Evolutionary conservation across 2,113 vertebrate species (phyloP), one percentile per base, ranked within the genome.

Genomic region (Hemiscyllium ocellatum): DNA sequence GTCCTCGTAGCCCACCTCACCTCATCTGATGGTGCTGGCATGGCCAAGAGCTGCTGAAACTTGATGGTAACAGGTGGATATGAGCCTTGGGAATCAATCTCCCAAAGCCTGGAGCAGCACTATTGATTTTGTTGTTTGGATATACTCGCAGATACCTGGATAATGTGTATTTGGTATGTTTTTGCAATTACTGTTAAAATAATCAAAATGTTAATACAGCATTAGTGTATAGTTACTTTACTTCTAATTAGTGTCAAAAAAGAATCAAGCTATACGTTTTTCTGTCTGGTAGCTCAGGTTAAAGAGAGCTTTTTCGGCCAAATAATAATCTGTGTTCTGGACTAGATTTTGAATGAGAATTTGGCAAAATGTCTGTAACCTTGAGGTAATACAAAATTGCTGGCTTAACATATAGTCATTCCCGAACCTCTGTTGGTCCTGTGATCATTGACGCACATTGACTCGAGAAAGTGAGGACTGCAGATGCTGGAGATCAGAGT

Each of bases 51-150:
- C 61, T 91, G 89, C 66, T 91, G 89, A 91, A 72, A 69, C 68
- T 52, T 72, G 68, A 95, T 50, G 69, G 68, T 50, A 95, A 26
- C 94, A 94, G 42, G 66, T 72, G 94, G 69, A 50, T 70, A 42
- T 70, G 93, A 70, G 68, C 94, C 24, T 95, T 95, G 94, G 66
- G 94, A 95, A 95, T 95, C 68, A 95, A 72, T 8, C 12, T 47
- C 37, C 72, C 26, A 72, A 69, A 70, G n/a, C 70, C 37, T 70
- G 70, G 61, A 72, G 15, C 94, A 95, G 94, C 72, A 72, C 50
- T 72, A 95, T 72, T 95, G 70, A 37, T 94, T 76, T 72, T 72
- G 94, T 95, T 95, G 42, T 29, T 70, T 69, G 72, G 69, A 70
- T 72, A 29, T 47, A 72, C 72, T 70, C 72, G 6, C 37, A 72